Base-by-base conservation (phyloP, 2,888 invertebrate species). In the Rhabditoides inermis region DNA sequence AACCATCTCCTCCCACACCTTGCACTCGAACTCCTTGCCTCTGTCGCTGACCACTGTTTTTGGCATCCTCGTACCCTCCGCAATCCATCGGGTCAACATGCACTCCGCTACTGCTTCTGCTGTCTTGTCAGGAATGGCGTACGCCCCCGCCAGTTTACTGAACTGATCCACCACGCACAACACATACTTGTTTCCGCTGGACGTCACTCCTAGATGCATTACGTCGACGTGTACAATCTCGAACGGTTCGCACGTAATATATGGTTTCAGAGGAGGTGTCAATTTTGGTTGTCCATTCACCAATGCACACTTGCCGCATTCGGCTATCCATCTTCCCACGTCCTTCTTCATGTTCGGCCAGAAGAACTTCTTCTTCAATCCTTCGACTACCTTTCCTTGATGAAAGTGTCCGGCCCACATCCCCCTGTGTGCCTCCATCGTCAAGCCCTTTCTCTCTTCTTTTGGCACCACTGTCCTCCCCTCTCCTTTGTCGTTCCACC, bases 101-200 rank as follows among this genome's bases (percentile, higher is more conserved):
- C 47, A 47, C 23, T 56, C 39, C 1, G 49, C 51, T 1, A 61
- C 57, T 0, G 51, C 51, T 27, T 56, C 56, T 22, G 53, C 59
- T 32, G 22, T 40, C 36, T 58, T 56, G 20, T 58, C 46, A 20
- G 47, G 50, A 20, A 61, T 52, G 0, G 61, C 32, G 10, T 45
- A 45, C 0, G 53, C 50, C 2, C 37, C 45, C 1, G 45, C 51
- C 10, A 28, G 56, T 42, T 52, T 51, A 1, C 48, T 42, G 45
- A 61, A 61, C n/a, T 56, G 50, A 23, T 56, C 56, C 3, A 61
- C 49, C 2, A 61, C 30, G 5, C 50, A 37, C 41, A 60, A 27
- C 1, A 49, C 32, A 32, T 58, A 60, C 3, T 48, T 39, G 30
- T 53, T 55, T 12, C 58, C 58, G 2, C 22, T 30, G 6, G 28